Percentiles rank a stretch among this genome's conserved stretches.
These are phyloP conservation scores for Propithecus coquereli DNA, from an alignment of 2,113 vertebrate species.

Conservation along the genomic window DNA sequence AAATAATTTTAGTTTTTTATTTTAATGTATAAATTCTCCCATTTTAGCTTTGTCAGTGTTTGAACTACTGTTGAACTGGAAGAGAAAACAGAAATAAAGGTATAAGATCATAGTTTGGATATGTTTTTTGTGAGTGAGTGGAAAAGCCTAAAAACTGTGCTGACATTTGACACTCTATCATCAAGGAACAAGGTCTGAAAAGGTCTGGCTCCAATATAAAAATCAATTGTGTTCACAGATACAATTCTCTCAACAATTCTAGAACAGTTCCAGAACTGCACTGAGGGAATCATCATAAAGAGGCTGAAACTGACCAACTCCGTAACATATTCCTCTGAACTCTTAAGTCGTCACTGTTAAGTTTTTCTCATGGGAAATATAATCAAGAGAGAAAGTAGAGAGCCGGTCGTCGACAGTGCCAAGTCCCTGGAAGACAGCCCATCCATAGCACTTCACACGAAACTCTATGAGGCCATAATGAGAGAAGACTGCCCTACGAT, in stretches of 20 bases:
- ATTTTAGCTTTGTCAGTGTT: background rate
- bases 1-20: background rate
- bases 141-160: background rate
- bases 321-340: background rate
- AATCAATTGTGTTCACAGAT: background rate
- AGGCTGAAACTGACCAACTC: background rate
- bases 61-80: background rate
- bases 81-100: background rate
- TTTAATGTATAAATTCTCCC: background rate
- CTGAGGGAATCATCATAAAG: conserved; percentile 31
- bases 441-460: background rate
- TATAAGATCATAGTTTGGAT: background rate
- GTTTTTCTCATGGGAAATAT: conserved; percentile 64
- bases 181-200: background rate
- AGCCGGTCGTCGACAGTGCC: rapidly evolving
- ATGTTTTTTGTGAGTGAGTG: background rate
- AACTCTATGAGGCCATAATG: conserved; percentile 64
- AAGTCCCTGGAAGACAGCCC: background rate
- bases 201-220: background rate
- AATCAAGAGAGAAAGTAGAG: background rate
- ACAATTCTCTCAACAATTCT: conserved; percentile 24
- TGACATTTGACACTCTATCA: background rate
- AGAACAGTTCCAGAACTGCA: conserved; percentile 60
- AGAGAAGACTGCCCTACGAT: conserved; percentile 36
- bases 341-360: background rate